Evolutionary conservation across 2,113 vertebrate genomes (phyloP).

Genomic region (Hiodon tergisus): DNA sequence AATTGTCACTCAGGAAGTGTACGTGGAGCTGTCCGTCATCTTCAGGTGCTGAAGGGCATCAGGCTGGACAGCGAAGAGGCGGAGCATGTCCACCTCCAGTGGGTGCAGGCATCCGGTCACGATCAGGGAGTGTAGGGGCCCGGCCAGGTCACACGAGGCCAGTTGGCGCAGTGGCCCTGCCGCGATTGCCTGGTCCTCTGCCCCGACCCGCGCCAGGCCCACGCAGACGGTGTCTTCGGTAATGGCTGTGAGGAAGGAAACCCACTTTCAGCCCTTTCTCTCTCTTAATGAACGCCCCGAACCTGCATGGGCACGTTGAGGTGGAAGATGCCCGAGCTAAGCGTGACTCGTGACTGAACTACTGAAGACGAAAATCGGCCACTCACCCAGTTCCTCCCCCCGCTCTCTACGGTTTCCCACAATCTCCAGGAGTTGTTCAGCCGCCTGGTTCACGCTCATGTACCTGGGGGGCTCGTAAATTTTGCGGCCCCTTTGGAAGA

Average conservation of each 20-base stretch:
- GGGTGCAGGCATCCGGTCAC: constrained; percentile 83
- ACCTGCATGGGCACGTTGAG: neutral
- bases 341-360: neutral
- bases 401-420: constrained; percentile 66
- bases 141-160: constrained; percentile 73
- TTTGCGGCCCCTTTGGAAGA: constrained; percentile 73
- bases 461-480: constrained; percentile 86
- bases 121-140: constrained; percentile 83
- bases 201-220: constrained; percentile 79
- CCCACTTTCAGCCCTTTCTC: neutral
- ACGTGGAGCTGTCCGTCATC: constrained; percentile 59
- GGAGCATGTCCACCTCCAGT: constrained; percentile 87
- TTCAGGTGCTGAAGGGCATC: constrained; percentile 48
- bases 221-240: constrained; percentile 61
- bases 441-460: constrained; percentile 84
- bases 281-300: too few relatives aligned
- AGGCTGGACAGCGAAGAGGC: constrained; percentile 65
- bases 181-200: constrained; percentile 73
- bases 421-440: constrained; percentile 81
- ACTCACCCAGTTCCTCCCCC: constrained; percentile 74
- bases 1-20: constrained; percentile 42
- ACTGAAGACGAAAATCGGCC: neutral
- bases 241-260: constrained; percentile 41
- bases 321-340: neutral
- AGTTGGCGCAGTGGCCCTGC: constrained; percentile 73